Evolutionary conservation across 2,888 invertebrate species (phyloP).

Genomic region (Scaeva pyrastri): DNA sequence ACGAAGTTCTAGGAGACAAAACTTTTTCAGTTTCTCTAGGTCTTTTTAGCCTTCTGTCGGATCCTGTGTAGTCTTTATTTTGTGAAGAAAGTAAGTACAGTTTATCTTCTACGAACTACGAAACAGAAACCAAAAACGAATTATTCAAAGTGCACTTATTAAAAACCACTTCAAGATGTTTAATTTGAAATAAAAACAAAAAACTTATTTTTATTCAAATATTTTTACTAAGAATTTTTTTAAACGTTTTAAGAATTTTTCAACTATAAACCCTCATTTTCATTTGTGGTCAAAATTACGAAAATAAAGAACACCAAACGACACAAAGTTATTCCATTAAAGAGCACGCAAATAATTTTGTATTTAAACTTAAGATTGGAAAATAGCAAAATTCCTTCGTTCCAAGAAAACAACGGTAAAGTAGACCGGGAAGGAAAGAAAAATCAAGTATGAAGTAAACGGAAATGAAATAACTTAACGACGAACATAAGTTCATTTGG

Average conservation of each 20-base stretch:
- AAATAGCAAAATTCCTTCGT: conserved; percentile 25
- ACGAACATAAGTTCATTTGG: conserved; percentile 43
- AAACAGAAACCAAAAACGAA: conserved; percentile 2
- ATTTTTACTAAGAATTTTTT: background rate
- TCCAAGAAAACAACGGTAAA: background rate
- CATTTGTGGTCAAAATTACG: conserved; percentile 1
- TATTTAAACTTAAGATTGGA: conserved; percentile 68
- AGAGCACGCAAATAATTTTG: conserved; percentile 59
- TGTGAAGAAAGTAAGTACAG: too few species aligned
- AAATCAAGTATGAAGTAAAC: conserved; percentile 43
- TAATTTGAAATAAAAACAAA: conserved; percentile 5
- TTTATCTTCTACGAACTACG: too few species aligned
- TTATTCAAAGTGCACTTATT: conserved; percentile 17
- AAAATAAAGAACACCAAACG: conserved; percentile 39
- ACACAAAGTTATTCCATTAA: conserved; percentile 66
- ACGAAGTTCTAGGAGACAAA: too few species aligned
- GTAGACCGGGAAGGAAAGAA: conserved; percentile 1
- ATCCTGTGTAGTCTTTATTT: too few species aligned
- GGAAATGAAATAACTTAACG: conserved; percentile 64
- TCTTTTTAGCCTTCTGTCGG: too few species aligned
- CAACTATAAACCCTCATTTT: conserved; percentile 12
- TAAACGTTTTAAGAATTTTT: background rate
- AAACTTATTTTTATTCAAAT: too few species aligned
- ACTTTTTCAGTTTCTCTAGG: too few species aligned
- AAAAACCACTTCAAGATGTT: conserved; percentile 42